These are phyloP conservation scores for Philonicus albiceps DNA, from an alignment of 2,888 invertebrate genomes.

Conservation along the genomic window DNA sequence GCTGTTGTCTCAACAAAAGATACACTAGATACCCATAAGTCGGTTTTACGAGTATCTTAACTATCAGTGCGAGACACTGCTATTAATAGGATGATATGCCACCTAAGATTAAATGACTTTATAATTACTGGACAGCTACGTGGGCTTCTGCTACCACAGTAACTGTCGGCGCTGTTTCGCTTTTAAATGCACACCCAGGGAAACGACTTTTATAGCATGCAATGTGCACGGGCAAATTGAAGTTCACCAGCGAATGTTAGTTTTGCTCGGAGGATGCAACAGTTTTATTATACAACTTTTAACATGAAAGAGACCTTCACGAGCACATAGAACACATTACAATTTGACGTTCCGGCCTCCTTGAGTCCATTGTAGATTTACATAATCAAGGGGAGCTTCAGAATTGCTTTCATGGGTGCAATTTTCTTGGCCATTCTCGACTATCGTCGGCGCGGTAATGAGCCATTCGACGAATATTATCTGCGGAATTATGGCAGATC, in stretches of 20 bases:
- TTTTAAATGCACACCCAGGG: not conserved
- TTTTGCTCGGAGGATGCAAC: conserved; percentile 11
- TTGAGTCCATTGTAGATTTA: not conserved
- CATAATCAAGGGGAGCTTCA: not conserved
- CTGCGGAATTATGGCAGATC: not conserved
- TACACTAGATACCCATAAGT: not conserved
- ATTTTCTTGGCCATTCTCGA: not conserved
- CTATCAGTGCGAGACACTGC: conserved; percentile 2
- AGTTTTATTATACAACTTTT: not conserved
- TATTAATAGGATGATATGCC: conserved; percentile 27
- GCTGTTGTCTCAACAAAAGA: not conserved
- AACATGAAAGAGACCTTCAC: not conserved
- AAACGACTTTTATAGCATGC: conserved; percentile 7
- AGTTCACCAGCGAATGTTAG: not conserved
- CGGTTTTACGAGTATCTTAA: conserved; percentile 1
- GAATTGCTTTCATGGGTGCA: not conserved
- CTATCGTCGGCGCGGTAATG: not conserved
- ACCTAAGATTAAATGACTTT: conserved; percentile 22
- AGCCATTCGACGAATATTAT: not conserved
- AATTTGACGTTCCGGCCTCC: not conserved
- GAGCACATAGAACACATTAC: not conserved
- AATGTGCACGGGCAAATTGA: not conserved
- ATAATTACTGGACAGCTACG: conserved; percentile 19
- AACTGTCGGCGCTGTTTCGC: not conserved
- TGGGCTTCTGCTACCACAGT: not conserved